Conservation (phyloP, 2,113 vertebrate species). For the Petroica traversi region DNA sequence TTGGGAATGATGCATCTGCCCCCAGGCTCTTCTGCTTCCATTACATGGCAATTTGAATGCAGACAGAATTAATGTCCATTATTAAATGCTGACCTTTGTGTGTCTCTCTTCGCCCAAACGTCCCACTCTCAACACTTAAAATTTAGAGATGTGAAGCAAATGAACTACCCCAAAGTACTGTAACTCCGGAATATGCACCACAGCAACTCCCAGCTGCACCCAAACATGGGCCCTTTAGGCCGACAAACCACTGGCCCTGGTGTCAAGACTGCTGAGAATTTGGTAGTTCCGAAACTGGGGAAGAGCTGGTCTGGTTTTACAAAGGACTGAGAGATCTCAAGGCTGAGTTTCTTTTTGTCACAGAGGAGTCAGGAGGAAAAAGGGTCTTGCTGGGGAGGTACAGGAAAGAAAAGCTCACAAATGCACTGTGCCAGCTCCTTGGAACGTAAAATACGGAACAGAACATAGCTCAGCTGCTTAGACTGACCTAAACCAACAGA, state of each 20-base stretch:
- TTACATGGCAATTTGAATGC: background rate
- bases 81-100: background rate
- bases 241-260: background rate
- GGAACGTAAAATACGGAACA: fast-evolving
- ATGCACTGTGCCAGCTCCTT: background rate
- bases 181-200: background rate
- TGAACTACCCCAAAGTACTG: fast-evolving
- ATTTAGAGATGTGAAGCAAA: background rate
- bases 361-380: background rate
- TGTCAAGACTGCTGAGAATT: background rate
- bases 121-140: background rate
- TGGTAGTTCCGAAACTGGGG: background rate
- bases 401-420: background rate
- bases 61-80: background rate
- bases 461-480: background rate
- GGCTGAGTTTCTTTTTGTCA: background rate
- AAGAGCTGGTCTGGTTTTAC: background rate
- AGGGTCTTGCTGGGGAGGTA: background rate
- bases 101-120: background rate
- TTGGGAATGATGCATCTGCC: background rate
- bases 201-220: background rate
- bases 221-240: background rate
- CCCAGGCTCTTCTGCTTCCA: background rate
- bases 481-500: background rate
- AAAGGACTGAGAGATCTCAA: background rate